A percentile compares a stretch with the other conserved stretches of the same genome.
These are phyloP conservation scores for Rotaria macrura DNA, from an alignment of 2,888 invertebrate genomes.

Conservation along the genomic window DNA sequence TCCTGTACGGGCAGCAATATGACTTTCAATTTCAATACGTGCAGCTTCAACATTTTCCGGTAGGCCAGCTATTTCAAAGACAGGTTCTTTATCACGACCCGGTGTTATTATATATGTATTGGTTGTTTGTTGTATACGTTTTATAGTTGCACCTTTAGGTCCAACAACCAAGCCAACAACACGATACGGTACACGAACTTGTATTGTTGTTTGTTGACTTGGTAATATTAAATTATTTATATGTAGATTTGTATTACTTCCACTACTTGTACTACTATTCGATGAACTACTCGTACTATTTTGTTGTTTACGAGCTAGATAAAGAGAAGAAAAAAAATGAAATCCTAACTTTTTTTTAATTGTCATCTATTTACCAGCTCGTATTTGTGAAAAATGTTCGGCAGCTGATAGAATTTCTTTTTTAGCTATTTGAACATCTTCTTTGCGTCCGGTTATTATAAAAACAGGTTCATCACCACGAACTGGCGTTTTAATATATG, in stretches of 20 bases:
- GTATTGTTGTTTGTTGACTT: neutral
- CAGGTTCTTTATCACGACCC: conserved; percentile 92
- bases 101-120: conserved; percentile 98
- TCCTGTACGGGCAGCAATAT: conserved; percentile 83
- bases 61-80: conserved; percentile 92
- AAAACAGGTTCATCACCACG: conserved; percentile 97
- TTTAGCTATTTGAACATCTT: conserved; percentile 92
- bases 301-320: neutral
- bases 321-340: neutral
- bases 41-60: conserved; percentile 94
- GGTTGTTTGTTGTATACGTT: conserved; percentile 95
- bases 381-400: conserved; percentile 95
- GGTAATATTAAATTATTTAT: neutral
- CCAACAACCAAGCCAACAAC: conserved; percentile 97
- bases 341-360: neutral
- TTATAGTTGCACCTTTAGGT: conserved; percentile 96
- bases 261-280: neutral
- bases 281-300: neutral
- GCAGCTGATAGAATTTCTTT: conserved; percentile 92
- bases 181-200: conserved; percentile 75
- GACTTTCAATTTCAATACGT: conserved; percentile 87
- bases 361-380: conserved; percentile 58
- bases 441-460: conserved; percentile 93
- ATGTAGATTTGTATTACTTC: neutral
- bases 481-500: conserved; percentile 98